Conservation (phyloP, 2,888 invertebrate genomes). For the Athalia circularis region DNA sequence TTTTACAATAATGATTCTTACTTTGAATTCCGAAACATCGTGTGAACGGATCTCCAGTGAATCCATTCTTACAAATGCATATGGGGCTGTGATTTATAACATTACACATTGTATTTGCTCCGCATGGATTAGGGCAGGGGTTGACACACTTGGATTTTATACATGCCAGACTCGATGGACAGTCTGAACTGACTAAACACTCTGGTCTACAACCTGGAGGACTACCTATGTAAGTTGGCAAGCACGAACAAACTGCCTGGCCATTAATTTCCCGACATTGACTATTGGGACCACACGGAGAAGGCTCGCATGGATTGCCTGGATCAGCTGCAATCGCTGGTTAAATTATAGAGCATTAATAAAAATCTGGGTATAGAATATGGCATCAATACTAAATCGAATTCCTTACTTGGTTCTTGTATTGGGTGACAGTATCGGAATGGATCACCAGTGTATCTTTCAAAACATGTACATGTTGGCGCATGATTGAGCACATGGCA, state of each 20-base stretch:
- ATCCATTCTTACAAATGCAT: conserved; percentile 80
- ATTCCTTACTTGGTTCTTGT: conserved; percentile 57
- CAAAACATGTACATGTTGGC: conserved; percentile 73
- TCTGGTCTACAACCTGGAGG: conserved; percentile 81
- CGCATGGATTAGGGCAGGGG: conserved; percentile 68
- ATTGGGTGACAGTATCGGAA: conserved; percentile 75
- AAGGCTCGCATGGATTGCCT: conserved; percentile 83
- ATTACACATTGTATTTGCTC: conserved; percentile 68
- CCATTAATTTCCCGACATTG: conserved; percentile 70
- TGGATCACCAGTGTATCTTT: conserved; percentile 75
- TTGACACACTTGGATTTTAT: conserved; percentile 72
- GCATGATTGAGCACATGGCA: conserved; percentile 75
- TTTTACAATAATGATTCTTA: conserved; percentile 53
- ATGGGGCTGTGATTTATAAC: conserved; percentile 69
- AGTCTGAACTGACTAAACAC: conserved; percentile 77
- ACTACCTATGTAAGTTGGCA: conserved; percentile 73
- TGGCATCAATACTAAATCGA: not conserved
- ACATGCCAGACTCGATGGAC: conserved; percentile 73
- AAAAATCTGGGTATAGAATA: not conserved
- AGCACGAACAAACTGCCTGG: conserved; percentile 74
- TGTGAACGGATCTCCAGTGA: conserved; percentile 84
- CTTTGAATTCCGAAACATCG: conserved; percentile 74
- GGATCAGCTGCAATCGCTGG: conserved; percentile 70
- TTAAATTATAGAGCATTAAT: conserved; percentile 22
- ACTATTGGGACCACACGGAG: conserved; percentile 76